Conservation (phyloP, 2,888 invertebrate genomes). For the Creontiades dilutus region DNA sequence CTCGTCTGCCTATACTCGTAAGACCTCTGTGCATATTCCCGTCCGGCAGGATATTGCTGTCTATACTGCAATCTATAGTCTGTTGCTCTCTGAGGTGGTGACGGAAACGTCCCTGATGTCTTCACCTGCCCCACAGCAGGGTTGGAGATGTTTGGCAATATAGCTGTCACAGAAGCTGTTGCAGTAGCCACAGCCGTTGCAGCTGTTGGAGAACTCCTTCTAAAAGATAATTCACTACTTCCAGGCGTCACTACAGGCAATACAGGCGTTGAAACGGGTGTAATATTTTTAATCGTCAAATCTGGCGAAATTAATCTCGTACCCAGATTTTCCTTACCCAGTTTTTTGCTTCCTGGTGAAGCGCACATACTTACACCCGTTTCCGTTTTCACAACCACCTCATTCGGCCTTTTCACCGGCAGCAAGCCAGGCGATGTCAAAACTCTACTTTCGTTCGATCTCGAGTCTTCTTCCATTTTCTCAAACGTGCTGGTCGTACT, state of each 20-base stretch:
- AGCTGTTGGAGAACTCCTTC: conserved; percentile 84
- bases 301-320: conserved; percentile 74
- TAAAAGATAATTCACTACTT: conserved; percentile 52
- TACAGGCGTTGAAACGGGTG: conserved; percentile 83
- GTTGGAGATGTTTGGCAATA: conserved; percentile 74
- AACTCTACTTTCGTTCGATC: conserved; percentile 84
- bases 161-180: conserved; percentile 75
- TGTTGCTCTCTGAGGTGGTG: conserved; percentile 74
- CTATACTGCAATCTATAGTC: conserved; percentile 73
- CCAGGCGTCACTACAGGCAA: conserved; percentile 82
- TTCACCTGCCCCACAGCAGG: conserved; percentile 74
- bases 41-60: conserved; percentile 64
- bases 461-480: conserved; percentile 86
- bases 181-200: conserved; percentile 80
- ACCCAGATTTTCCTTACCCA: conserved; percentile 73
- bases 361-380: conserved; percentile 73
- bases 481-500: conserved; percentile 82
- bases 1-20: conserved; percentile 72
- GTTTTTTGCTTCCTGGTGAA: conserved; percentile 74
- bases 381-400: conserved; percentile 76
- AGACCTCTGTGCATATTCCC: conserved; percentile 55
- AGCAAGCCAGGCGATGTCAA: conserved; percentile 79
- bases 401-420: conserved; percentile 73
- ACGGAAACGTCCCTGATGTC: conserved; percentile 74
- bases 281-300: conserved; percentile 80